Evolutionary conservation across 2,113 vertebrate species (phyloP).

Genomic region (Cyanoderma ruficeps): DNA sequence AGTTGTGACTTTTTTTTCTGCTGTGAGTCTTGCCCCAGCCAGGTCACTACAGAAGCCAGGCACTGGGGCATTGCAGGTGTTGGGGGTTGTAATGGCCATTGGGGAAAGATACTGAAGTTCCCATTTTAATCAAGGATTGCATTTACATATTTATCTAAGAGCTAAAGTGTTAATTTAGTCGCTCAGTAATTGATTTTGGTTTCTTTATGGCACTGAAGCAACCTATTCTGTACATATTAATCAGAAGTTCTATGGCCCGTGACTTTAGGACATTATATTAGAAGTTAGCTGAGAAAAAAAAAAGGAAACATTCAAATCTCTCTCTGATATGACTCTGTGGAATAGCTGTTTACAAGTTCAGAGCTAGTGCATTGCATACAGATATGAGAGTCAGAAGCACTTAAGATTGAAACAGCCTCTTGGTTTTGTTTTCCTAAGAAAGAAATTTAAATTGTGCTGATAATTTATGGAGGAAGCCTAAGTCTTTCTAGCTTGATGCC

Average conservation of each 20-base stretch:
- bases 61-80: rapidly evolving
- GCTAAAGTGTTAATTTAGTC: neutral
- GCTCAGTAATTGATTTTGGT: neutral
- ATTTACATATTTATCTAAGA: neutral
- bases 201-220: neutral
- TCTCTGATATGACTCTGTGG: neutral
- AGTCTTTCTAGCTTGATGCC: neutral
- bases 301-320: neutral
- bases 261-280: neutral
- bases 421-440: neutral
- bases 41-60: neutral
- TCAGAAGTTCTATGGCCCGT: neutral
- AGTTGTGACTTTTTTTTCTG: neutral
- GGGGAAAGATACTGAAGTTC: neutral
- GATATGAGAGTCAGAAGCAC: neutral
- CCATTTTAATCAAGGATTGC: neutral
- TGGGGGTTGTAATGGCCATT: neutral
- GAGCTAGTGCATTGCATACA: neutral
- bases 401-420: neutral
- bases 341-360: neutral
- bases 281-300: neutral
- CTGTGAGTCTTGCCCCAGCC: neutral
- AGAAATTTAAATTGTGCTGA: neutral
- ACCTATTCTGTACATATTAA: neutral
- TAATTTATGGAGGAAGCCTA: neutral